Evolutionary conservation across 2,113 vertebrate genomes (phyloP).

Genomic region (Triplophysa siluroides): DNA sequence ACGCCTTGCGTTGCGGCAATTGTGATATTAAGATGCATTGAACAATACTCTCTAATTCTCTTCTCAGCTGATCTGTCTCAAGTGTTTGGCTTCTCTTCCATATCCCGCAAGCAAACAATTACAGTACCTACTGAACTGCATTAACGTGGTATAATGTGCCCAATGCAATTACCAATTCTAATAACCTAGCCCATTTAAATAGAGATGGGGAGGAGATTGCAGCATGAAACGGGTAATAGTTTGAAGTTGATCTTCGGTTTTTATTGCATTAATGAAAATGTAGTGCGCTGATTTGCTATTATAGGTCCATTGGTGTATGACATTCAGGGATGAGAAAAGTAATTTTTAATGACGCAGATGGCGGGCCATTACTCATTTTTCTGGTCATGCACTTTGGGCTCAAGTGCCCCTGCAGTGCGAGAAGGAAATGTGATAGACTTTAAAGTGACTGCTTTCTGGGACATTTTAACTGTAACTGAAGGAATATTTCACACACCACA

Average conservation of each 20-base stretch:
- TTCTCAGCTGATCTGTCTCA: slow-evolving; percentile 54
- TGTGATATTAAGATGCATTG: slow-evolving; percentile 40
- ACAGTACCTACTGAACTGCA: slow-evolving; percentile 63
- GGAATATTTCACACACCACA: slow-evolving; percentile 1
- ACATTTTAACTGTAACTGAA: slow-evolving; percentile 22
- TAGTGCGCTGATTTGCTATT: slow-evolving; percentile 35
- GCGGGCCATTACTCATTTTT: slow-evolving; percentile 14
- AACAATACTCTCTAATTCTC: slow-evolving; percentile 48
- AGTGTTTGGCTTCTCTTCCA: slow-evolving; percentile 51
- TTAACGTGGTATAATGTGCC: slow-evolving; percentile 58
- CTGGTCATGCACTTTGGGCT: slow-evolving; percentile 12
- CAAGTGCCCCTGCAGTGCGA: slow-evolving; percentile 9
- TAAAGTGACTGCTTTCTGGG: slow-evolving; percentile 3
- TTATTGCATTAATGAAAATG: slow-evolving; percentile 55
- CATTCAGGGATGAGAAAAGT: slow-evolving; percentile 42
- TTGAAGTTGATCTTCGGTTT: slow-evolving; percentile 50
- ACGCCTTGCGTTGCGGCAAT: slow-evolving; percentile 11
- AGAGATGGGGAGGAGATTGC: slow-evolving; percentile 45
- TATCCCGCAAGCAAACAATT: slow-evolving; percentile 63
- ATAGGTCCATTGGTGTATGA: slow-evolving; percentile 50
- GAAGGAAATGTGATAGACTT: slow-evolving; percentile 17
- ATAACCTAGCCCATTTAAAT: slow-evolving; percentile 59
- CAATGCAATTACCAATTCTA: slow-evolving; percentile 63
- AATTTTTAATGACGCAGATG: slow-evolving; percentile 36
- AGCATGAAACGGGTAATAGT: slow-evolving; percentile 54